Evolutionary conservation across 1,140 invertebrate species (phyloP).

Genomic region (Lasioglossum baleicum): DNA sequence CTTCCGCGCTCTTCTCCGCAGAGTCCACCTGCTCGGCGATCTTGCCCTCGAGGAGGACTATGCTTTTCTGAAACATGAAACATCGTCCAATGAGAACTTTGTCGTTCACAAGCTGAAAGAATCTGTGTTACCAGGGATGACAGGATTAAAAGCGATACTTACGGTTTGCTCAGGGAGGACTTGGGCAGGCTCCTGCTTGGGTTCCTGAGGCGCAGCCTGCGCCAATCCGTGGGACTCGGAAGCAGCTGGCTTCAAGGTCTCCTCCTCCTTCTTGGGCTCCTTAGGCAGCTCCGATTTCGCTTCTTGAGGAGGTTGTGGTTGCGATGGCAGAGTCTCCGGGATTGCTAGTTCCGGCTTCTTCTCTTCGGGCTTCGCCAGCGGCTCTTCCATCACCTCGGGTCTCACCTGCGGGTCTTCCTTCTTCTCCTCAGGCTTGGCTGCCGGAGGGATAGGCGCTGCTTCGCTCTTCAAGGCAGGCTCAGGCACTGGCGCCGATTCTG

Average conservation of each 20-base stretch:
- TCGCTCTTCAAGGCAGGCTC: not conserved
- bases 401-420: constrained; percentile 50
- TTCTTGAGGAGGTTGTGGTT: not conserved
- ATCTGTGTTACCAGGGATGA: not conserved
- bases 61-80: constrained; percentile 12
- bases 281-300: constrained; percentile 5
- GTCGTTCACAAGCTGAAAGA: not conserved
- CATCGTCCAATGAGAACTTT: too few species aligned
- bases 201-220: constrained; percentile 34
- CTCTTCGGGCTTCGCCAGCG: not conserved
- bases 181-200: constrained; percentile 22
- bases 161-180: not conserved
- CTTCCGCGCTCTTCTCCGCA: constrained; percentile 46
- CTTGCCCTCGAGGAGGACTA: constrained; percentile 47
- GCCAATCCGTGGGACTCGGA: constrained; percentile 51
- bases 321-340: constrained; percentile 10
- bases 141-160: not conserved
- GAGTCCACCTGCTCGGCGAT: constrained; percentile 45
- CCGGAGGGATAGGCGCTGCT: not conserved
- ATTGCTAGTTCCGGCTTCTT: constrained; percentile 21
- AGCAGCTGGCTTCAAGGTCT: constrained; percentile 56
- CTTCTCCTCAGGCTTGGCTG: constrained; percentile 49
- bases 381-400: constrained; percentile 39
- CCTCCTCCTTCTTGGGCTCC: constrained; percentile 46
- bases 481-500: not conserved